Conservation (phyloP, 1,140 invertebrate species). For the Drosophila erecta region DNA sequence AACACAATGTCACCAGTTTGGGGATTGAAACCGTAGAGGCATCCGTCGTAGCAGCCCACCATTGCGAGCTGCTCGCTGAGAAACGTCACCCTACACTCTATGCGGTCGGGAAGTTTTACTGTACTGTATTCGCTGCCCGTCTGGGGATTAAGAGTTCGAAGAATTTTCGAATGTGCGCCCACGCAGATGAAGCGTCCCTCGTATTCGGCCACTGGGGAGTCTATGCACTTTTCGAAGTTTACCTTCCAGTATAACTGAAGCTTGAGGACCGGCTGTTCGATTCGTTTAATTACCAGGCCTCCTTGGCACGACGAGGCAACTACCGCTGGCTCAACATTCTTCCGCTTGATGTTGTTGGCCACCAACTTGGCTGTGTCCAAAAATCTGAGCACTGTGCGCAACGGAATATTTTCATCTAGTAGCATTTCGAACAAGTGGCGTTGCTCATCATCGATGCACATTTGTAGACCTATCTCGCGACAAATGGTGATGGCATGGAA, state of each 20-base stretch:
- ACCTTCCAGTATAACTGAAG: constrained; percentile 83
- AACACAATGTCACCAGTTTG: constrained; percentile 84
- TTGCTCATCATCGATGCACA: constrained; percentile 59
- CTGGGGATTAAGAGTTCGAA: constrained; percentile 50
- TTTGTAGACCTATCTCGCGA: constrained; percentile 61
- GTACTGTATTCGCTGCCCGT: constrained; percentile 77
- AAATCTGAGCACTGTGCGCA: constrained; percentile 45
- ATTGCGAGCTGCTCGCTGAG: constrained; percentile 53
- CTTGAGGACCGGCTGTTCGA: constrained; percentile 41
- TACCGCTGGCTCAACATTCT: constrained; percentile 32
- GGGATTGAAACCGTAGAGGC: constrained; percentile 85
- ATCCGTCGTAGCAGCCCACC: constrained; percentile 86
- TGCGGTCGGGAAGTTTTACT: constrained; percentile 85
- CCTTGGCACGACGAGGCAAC: background rate
- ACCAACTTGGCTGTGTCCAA: constrained; percentile 60
- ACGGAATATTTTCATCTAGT: constrained; percentile 48
- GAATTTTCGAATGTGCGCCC: constrained; percentile 74
- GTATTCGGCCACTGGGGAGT: constrained; percentile 85
- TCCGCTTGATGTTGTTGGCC: constrained; percentile 55
- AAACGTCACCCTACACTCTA: constrained; percentile 86
- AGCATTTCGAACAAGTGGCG: constrained; percentile 58
- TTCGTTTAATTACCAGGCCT: constrained; percentile 51
- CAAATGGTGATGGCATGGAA: constrained; percentile 75
- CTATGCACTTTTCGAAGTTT: constrained; percentile 86
- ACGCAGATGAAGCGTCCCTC: constrained; percentile 63